Percentiles rank a stretch among this genome's conserved stretches.
Evolutionary conservation across 2,888 invertebrate genomes (phyloP).

Genomic region (Ischnura elegans): DNA sequence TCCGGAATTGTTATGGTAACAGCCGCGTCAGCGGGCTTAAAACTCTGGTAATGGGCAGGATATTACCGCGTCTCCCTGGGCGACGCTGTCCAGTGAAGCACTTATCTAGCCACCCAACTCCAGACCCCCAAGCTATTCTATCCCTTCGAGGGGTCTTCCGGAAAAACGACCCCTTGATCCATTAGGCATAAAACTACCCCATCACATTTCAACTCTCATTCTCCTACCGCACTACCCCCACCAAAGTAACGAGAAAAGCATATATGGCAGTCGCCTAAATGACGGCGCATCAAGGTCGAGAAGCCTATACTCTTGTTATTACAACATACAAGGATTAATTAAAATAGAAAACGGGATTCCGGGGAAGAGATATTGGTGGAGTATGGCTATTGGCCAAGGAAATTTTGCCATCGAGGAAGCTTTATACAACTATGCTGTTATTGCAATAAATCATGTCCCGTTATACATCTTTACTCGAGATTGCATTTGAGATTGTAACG

Average conservation of each 20-base stretch:
- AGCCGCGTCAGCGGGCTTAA: slow-evolving; percentile 20
- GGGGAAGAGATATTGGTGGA: too few species aligned
- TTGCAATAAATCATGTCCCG: too few species aligned
- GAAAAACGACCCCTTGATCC: background rate
- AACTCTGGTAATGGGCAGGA: background rate
- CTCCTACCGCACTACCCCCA: too few species aligned
- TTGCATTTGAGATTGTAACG: too few species aligned
- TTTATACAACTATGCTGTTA: too few species aligned
- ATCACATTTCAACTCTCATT: background rate
- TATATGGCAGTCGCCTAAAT: background rate
- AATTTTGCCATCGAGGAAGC: too few species aligned
- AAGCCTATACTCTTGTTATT: background rate
- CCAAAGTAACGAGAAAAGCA: background rate
- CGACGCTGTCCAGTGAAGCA: background rate
- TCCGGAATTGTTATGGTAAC: background rate
- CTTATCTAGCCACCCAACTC: background rate
- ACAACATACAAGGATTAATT: background rate
- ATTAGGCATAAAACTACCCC: background rate
- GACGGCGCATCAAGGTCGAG: background rate
- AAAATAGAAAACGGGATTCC: background rate
- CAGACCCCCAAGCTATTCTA: background rate
- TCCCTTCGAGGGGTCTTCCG: background rate
- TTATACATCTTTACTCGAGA: too few species aligned
- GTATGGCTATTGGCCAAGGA: too few species aligned
- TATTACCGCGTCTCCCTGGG: background rate